Conservation (phyloP, 2,797 vertebrate genomes). For the Cygnus olor region DNA sequence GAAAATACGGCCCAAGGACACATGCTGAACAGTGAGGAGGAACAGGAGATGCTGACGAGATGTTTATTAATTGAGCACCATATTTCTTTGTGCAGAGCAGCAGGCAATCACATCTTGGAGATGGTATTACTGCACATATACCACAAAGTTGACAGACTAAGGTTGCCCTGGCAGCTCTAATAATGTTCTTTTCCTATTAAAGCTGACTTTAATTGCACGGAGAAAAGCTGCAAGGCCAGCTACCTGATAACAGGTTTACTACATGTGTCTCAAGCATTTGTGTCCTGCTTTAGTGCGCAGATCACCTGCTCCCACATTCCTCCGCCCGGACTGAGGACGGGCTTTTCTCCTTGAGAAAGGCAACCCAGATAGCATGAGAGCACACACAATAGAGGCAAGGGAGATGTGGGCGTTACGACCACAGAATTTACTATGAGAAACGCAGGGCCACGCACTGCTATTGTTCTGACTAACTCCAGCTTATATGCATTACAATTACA, state of each 20-base stretch:
- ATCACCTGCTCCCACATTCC: background rate
- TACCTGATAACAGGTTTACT: background rate
- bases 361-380: background rate
- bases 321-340: background rate
- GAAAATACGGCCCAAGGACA: constrained; percentile 29
- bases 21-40: background rate
- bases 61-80: constrained; percentile 18
- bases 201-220: background rate
- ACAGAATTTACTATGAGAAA: background rate
- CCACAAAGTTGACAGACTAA: background rate
- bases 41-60: constrained; percentile 16
- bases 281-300: background rate
- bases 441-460: accelerated
- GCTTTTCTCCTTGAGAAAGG: background rate
- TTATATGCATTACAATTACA: background rate
- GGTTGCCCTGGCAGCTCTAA: background rate
- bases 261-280: background rate
- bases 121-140: background rate
- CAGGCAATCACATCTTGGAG: background rate
- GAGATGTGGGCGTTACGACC: background rate
- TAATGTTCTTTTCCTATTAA: background rate
- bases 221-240: background rate
- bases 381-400: background rate
- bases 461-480: background rate
- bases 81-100: background rate